Evolutionary conservation across 2,113 vertebrate species (phyloP), one percentile per base, ranked within the genome.

Genomic region (Andinoacara biseriatus): DNA sequence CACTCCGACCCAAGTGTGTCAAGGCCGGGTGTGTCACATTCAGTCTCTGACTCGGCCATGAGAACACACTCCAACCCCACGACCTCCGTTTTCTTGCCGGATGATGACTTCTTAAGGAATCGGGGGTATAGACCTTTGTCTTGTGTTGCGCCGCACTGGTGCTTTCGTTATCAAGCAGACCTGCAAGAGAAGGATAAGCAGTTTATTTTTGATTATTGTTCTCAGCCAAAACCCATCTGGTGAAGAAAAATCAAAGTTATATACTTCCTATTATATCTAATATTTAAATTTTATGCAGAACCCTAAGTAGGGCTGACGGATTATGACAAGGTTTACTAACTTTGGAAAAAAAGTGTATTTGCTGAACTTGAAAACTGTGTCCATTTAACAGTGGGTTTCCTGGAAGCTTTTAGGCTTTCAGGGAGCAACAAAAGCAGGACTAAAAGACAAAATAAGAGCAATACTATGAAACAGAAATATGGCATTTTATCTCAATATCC

Each of bases 1-100:
- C 96, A 96, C 95, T 96, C 96, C 92, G 96, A 96, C 94, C 96
- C 96, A 91, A 96, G 94, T 35, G 96, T 96, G 94, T 96, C 96
- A 88, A 96, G 95, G 91, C 96, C 96, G 61, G 96, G 94, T 80
- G 96, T 96, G 95, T 96, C 96, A 94, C 96, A 96, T 84, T 96
- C 95, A 95, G 95, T 96, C 95, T 96, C 96, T 94, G 96, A 96
- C 95, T 96, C 96, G 15, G 96, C 95, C 96, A 96, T 96, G 91
- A 96, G 94, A 83, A 96, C 95, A 92, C 95, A 96, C 95, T 96
- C 96, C 94, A 96, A 90, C 94, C 94, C 95, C 86, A 94, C 95
- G 91, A 95, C 95, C 94, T 96, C 94, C 95, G 95, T 96, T 93
- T 95, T 95, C 10, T 1, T 40, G 94, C 92, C 92, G 94, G 92